Base-by-base conservation (phyloP, 2,888 invertebrate genomes). In the Phasia obesa region DNA sequence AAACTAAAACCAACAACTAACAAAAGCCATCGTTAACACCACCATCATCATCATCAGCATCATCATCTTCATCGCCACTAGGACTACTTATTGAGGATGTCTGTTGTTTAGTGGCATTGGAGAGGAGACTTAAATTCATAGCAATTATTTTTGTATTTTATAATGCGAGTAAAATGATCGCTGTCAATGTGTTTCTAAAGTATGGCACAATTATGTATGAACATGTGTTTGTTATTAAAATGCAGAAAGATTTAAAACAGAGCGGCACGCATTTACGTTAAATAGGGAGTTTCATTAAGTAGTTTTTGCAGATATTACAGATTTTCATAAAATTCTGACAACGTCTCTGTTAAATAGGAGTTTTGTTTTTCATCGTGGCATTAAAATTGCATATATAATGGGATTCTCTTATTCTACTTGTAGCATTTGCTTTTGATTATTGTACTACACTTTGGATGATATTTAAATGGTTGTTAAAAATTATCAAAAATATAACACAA, bases 341-440 rank as follows among this genome's bases (percentile, higher is more conserved):
- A n/a, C 17, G 47, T 53, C 19, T 15, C 53, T 74, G 62, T 38
- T 65, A 38, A 55, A 27, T 25, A 17, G 42, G 15, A 47, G 11
- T 55, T 57, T 67, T 47, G 35, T n/a, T 69, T 5, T 60, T 57
- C 13, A 55, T 62, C 31, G 25, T 17, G 38, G 6, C 38, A 74
- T 13, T 80, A 69, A 80, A 80, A 47, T 38, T 27, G 13, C n/a
- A 47, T 69, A 53, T 62, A 62, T 74, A 69, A 62, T 79, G 79
- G 44, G 44, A 15, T 70, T 51, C 25, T 44, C 31, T 49, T 65
- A 44, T 17, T 51, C 42, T 65, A 31, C 64, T 47, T 65, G 31
- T 27, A 67, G 21, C 25, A 67, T 53, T 42, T n/a, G 42, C 7
- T 35, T 31, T 17, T 25, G 44, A 7, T 38, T 17, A 11, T 15